Conservation (phyloP, 2,113 vertebrate genomes). For the Desmodus rotundus region DNA sequence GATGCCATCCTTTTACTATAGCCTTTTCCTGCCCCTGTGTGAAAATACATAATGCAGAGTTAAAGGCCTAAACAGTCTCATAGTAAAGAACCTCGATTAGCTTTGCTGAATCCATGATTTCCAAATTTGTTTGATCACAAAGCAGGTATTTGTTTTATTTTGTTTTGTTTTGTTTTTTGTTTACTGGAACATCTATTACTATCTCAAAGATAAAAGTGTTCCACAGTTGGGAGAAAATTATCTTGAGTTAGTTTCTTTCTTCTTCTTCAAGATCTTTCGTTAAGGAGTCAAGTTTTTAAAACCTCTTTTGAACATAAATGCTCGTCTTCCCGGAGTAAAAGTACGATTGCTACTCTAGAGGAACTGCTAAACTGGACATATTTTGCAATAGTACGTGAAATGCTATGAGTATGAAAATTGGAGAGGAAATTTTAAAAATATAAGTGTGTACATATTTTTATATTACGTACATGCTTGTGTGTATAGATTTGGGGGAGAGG, state of each 20-base stretch:
- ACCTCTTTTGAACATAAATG: not conserved
- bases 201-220: not conserved
- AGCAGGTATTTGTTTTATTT: not conserved
- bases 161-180: not conserved
- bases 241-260: not conserved
- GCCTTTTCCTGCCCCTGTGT: not conserved
- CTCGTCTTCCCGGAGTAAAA: not conserved
- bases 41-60: not conserved
- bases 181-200: not conserved
- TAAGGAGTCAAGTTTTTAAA: not conserved
- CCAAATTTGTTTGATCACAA: not conserved
- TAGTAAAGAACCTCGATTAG: not conserved
- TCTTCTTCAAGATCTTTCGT: not conserved
- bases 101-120: not conserved
- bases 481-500: accelerated
- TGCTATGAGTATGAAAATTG: not conserved
- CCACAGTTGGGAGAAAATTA: not conserved
- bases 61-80: not conserved
- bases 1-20: not conserved
- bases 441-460: not conserved
- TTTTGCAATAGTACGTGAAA: not conserved
- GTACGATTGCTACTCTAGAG: not conserved
- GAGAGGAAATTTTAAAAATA: not conserved
- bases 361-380: not conserved
- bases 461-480: not conserved